Evolutionary conservation across 30 jellyfish, hydroid and myxozoan species (phyloP), one percentile per base, ranked within the genome.

Genomic region (Aurelia aurita complex sp. Pacific): DNA sequence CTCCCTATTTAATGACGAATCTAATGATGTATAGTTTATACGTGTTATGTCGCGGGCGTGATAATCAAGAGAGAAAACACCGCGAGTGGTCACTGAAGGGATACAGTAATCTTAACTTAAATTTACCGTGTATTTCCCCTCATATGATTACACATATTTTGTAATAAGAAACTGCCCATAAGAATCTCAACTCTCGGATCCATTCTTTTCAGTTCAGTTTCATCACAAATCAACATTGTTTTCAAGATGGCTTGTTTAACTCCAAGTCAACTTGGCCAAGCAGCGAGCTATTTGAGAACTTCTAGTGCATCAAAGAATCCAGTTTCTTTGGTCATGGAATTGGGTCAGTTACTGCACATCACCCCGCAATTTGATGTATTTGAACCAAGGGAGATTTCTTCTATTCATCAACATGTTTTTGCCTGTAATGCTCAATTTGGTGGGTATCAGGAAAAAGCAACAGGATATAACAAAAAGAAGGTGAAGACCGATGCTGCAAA

Each of bases 401-500:
- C 91, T 7, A 72, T 71, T 18, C 91, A 82, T 52, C 84, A 18
- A 33, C 91, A 61, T n/a, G 76, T 82, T 10, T 82, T 82, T 62
- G 11, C 12, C 4, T 69, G 85, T 51, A 35, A 57, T 3, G 85
- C 51, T 1, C 40, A 38, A 43, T 82, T 82, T 43, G 73, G 35
- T 2, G 33, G 50, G 11, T 82, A 3, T 15, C 36, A 40, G 16
- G 85, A 10, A 16, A 10, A 62, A 38, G 84, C 23, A 2, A 51
- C 33, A 10, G 91, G 85, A 46, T 82, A 32, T 69, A 82, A 72
- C 38, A 82, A 82, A 69, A 82, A 71, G 65, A 76, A 19, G 16
- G 91, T 70, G 66, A 82, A 82, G 52, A 71, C 85, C 1, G 85
- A 70, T 12, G 91, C 80, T 29, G 91, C 91, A 4, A 57, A 34